phyloP scores from a whole-genome alignment of 2,113 vertebrate genomes.

The Callopanchax toddi region DNA sequence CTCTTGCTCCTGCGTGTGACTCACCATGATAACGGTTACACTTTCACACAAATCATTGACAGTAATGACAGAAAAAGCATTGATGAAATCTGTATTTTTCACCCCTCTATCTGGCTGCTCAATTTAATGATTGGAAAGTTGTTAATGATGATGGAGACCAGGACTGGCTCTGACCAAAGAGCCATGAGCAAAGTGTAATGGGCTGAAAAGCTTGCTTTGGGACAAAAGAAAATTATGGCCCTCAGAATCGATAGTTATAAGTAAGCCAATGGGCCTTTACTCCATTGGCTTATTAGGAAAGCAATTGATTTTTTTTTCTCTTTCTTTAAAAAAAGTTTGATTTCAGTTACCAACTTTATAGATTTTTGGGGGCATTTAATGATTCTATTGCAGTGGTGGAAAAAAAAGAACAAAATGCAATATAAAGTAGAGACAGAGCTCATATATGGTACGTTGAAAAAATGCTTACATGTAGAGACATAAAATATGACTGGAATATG shows the following conservation, averaged over 20 bases:
- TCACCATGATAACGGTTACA: conserved; percentile 40
- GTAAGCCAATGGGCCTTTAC: conserved; percentile 65
- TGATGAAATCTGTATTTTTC: conserved; percentile 61
- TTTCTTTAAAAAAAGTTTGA: conserved; percentile 46
- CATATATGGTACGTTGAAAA: neutral
- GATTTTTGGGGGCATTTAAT: conserved; percentile 45
- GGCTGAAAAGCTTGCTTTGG: conserved; percentile 74
- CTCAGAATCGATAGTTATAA: conserved; percentile 70
- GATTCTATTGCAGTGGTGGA: neutral
- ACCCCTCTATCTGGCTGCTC: conserved; percentile 64
- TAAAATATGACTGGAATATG: too few relatives aligned
- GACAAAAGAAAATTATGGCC: conserved; percentile 74
- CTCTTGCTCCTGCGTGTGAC: conserved; percentile 32
- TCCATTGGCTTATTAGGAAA: conserved; percentile 52
- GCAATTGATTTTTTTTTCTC: conserved; percentile 45
- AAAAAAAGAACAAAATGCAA: neutral
- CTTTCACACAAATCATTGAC: conserved; percentile 56
- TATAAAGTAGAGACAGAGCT: neutral
- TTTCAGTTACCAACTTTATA: conserved; percentile 60
- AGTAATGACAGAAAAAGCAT: conserved; percentile 33
- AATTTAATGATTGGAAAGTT: conserved; percentile 62
- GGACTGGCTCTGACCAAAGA: conserved; percentile 47
- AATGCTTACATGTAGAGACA: too few relatives aligned
- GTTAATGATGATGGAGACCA: conserved; percentile 77
- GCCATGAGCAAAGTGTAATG: conserved; percentile 69